Base-by-base conservation (phyloP, 2,888 invertebrate species). In the Euproctis similis region DNA sequence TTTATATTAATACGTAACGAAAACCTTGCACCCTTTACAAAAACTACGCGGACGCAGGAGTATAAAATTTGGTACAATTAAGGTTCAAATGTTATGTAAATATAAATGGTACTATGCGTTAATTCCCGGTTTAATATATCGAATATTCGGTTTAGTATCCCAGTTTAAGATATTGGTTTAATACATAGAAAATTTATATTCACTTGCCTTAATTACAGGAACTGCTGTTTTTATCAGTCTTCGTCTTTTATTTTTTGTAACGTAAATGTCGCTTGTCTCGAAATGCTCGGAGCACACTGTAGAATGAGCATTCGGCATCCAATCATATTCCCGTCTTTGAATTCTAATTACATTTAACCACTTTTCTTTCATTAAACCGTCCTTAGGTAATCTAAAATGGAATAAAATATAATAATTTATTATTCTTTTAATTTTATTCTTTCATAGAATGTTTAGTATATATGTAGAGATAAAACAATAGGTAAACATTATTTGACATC, bases 181-280 rank as follows among this genome's bases (percentile, higher is more conserved):
- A 17, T 17, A 17, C 17, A 17, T 17, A 17, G 4, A 26, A 11
- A 17, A 18, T 11, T 17, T 18, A 11, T 19, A 8, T 26, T 19
- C 18, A 26, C 12, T 26, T 26, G 18, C 26, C 26, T 26, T 18
- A 17, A 26, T 26, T 12, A 26, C 18, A 17, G 26, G 26, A 18
- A 26, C 17, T 8, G 26, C 18, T n/a, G 26, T 17, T 10, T 18
- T 26, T 26, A 11, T 26, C 18, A 26, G 8, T 26, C 18, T 26
- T 8, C 23, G 23, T 17, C 17, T 17, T 17, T 17, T 17, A 17
- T 17, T 17, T 17, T 17, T 17, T 17, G 17, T 17, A 17, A 17
- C 17, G 17, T 17, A 17, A 17, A 17, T 17, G 17, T 17, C 17
- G 17, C 17, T 17, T 17, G 17, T 17, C 17, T 17, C 17, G 17